phyloP scores from a whole-genome alignment of 2,113 vertebrate species.

The Chaetodon auriga region DNA sequence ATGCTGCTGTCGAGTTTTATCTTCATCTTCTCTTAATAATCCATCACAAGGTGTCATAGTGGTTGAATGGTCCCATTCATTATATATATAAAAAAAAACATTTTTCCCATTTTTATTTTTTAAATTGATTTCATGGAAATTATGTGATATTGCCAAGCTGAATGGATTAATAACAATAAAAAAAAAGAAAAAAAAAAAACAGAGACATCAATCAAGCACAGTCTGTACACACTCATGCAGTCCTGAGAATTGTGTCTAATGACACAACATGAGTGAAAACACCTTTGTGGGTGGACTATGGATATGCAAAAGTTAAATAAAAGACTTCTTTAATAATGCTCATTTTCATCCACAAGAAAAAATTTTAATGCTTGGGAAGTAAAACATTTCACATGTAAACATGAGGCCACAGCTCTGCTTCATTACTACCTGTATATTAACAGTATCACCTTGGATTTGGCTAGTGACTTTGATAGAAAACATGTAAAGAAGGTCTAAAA shows the following conservation, averaged over 20 bases:
- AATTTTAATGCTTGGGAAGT: too few relatives aligned
- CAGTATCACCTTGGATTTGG: not conserved
- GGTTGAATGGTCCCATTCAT: not conserved
- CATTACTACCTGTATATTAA: not conserved
- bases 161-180: not conserved
- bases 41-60: slow-evolving; percentile 28
- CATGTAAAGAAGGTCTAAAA: not conserved
- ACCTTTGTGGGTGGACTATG: not conserved
- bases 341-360: too few relatives aligned
- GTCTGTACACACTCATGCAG: too few relatives aligned
- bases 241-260: not conserved
- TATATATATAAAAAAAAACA: too few relatives aligned
- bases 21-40: slow-evolving; percentile 41
- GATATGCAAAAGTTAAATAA: not conserved
- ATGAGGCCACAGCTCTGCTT: not conserved
- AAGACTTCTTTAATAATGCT: not conserved
- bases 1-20: slow-evolving; percentile 24
- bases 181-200: too few relatives aligned
- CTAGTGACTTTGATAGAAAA: not conserved
- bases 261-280: not conserved
- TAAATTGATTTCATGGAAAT: not conserved
- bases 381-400: too few relatives aligned
- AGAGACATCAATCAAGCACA: not conserved
- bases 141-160: not conserved
- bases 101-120: not conserved